Evolutionary conservation across 2,888 invertebrate genomes (phyloP).

Genomic region (Lochmaea crataegi): DNA sequence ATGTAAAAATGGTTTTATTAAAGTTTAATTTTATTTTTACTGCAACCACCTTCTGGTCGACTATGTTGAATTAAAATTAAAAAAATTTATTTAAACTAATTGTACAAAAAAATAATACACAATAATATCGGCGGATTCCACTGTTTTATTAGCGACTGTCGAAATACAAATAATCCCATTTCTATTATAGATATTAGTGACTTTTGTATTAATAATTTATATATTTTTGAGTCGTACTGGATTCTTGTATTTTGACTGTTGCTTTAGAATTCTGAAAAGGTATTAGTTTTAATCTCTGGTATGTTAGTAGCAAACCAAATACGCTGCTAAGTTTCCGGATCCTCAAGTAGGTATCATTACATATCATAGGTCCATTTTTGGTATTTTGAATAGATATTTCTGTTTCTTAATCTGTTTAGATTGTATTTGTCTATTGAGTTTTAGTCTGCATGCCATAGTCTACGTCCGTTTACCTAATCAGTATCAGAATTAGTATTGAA

Average conservation of each 20-base stretch:
- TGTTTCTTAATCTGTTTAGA: neutral
- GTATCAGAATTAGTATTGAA: neutral
- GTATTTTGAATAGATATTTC: neutral
- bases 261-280: neutral
- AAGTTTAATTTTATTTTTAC: no score
- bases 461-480: neutral
- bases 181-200: neutral
- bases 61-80: neutral
- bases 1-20: no score
- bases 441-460: neutral
- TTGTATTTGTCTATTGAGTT: neutral
- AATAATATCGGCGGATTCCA: neutral
- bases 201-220: neutral
- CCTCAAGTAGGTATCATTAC: neutral
- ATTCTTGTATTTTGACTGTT: neutral
- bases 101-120: neutral
- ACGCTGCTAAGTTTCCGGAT: neutral
- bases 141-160: neutral
- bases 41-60: no score
- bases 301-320: neutral
- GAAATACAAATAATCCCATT: neutral
- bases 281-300: conserved; percentile 3
- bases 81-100: neutral
- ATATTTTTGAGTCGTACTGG: neutral
- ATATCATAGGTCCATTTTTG: neutral